Conservation (phyloP, 2,888 invertebrate genomes). For the Aleiodes leptofemur region DNA sequence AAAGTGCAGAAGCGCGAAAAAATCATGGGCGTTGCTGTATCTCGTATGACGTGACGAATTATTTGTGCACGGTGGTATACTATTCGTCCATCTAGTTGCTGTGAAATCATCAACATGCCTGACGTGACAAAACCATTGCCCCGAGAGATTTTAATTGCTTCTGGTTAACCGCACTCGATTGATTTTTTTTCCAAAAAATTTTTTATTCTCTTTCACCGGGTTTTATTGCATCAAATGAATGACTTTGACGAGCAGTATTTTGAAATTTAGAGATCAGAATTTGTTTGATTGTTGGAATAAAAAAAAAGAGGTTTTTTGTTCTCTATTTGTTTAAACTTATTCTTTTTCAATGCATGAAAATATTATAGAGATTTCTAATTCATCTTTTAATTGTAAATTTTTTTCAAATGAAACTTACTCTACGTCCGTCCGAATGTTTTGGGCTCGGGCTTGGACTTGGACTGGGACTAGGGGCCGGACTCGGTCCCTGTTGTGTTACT, state of each 20-base stretch:
- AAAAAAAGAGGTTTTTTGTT: not conserved
- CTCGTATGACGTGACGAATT: no score
- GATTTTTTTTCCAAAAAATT: no score
- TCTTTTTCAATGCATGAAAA: no score
- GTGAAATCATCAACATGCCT: no score
- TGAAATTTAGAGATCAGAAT: no score
- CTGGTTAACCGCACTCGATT: no score
- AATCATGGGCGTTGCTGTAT: no score
- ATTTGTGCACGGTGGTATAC: no score
- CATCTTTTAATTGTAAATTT: not conserved
- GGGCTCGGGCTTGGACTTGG: constrained; percentile 72
- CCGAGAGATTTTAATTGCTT: not conserved
- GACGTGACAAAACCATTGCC: no score
- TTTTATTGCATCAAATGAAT: not conserved
- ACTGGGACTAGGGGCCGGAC: constrained; percentile 69
- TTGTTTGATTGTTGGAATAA: no score
- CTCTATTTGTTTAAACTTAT: not conserved
- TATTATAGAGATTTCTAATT: no score
- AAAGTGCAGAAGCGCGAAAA: not conserved
- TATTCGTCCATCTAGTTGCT: no score
- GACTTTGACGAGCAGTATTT: not conserved
- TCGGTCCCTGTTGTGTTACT: constrained; percentile 60
- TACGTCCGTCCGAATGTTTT: constrained; percentile 73
- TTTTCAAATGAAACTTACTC: constrained; percentile 64
- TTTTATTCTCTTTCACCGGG: not conserved